phyloP scores from a whole-genome alignment of 2,888 invertebrate genomes.

The Ectemnius cavifrons region DNA sequence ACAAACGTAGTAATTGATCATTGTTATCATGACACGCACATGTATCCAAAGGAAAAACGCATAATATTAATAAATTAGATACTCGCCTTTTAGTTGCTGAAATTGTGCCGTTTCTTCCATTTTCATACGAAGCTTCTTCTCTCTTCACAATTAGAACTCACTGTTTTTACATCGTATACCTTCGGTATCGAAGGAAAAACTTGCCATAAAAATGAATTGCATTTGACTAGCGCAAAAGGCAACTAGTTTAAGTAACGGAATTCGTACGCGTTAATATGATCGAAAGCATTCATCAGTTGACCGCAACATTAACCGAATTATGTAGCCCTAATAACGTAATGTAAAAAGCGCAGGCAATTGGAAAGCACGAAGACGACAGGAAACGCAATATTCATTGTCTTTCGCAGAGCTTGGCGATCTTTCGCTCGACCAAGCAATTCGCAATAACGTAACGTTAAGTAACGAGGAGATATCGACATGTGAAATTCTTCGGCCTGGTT shows the following conservation, averaged over 20 bases:
- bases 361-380: slow-evolving; percentile 62
- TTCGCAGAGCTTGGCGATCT: slow-evolving; percentile 21
- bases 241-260: slow-evolving; percentile 17
- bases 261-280: slow-evolving; percentile 34
- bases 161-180: no score
- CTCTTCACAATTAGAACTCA: slow-evolving; percentile 28
- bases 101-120: slow-evolving; percentile 49
- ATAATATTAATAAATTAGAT: slow-evolving; percentile 51
- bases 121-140: slow-evolving; percentile 34
- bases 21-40: no score
- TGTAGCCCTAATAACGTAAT: slow-evolving; percentile 50
- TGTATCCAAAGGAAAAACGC: background rate
- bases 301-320: slow-evolving; percentile 42
- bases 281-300: slow-evolving; percentile 46
- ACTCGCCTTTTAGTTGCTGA: slow-evolving; percentile 64
- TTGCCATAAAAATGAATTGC: no score
- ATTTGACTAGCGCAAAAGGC: background rate
- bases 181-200: no score
- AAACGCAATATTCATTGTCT: slow-evolving; percentile 46
- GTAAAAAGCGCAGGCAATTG: slow-evolving; percentile 60
- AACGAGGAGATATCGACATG: slow-evolving; percentile 55
- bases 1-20: no score
- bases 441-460: slow-evolving; percentile 49
- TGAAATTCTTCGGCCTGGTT: slow-evolving; percentile 66
- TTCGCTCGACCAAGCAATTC: slow-evolving; percentile 37